A percentile compares a stretch with the other conserved stretches of the same genome.
phyloP scores from a whole-genome alignment of 2,888 invertebrate species.

The Amphipoea oculea region DNA sequence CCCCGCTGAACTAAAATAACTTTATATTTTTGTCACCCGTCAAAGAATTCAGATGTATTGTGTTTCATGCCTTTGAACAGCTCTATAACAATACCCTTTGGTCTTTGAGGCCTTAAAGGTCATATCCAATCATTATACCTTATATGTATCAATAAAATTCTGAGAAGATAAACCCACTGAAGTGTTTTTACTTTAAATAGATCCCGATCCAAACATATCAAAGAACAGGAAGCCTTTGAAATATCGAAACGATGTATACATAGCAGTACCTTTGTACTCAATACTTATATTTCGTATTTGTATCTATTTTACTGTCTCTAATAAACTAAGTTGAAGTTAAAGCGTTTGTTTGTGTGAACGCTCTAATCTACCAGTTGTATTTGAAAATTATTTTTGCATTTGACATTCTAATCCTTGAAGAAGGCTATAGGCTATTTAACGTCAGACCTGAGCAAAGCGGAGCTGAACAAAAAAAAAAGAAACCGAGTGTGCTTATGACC shows the following conservation, averaged over 20 bases:
- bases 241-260: neutral
- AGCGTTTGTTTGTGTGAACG: neutral
- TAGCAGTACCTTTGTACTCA: neutral
- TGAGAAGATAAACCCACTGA: conserved; percentile 19
- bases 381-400: no score
- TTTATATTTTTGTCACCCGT: no score
- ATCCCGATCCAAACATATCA: conserved; percentile 2
- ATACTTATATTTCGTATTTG: neutral
- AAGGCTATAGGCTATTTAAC: no score
- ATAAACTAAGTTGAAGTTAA: no score
- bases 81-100: neutral
- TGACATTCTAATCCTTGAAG: neutral
- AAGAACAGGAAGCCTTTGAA: conserved; percentile 1
- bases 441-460: no score
- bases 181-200: neutral
- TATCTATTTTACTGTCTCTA: neutral
- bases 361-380: neutral
- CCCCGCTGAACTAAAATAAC: no score
- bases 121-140: neutral
- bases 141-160: conserved; percentile 6
- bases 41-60: no score
- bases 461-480: no score
- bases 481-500: no score
- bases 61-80: neutral
- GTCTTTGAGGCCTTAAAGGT: neutral